Conservation (phyloP, 2,113 vertebrate species). For the Capricornis sumatraensis region DNA sequence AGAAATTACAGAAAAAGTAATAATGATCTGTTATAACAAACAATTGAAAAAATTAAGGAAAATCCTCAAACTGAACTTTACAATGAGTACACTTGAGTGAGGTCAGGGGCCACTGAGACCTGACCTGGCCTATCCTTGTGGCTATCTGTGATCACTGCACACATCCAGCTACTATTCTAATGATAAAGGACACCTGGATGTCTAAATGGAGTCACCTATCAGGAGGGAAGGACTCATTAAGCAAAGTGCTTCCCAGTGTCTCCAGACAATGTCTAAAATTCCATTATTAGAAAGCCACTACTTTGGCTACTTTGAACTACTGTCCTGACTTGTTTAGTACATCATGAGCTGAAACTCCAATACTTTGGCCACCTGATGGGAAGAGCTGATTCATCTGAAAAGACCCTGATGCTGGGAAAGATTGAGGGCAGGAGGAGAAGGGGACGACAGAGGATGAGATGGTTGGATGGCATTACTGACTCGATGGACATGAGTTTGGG, state of each 20-base stretch:
- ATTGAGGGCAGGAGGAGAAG: no score
- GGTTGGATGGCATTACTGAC: no score
- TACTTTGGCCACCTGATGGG: no score
- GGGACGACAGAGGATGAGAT: no score
- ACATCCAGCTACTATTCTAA: background rate
- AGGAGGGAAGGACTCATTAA: background rate
- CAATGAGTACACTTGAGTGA: background rate
- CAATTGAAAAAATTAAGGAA: background rate
- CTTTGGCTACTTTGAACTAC: no score
- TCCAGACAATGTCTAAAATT: background rate
- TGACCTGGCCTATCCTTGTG: background rate
- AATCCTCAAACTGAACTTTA: background rate
- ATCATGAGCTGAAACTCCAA: no score
- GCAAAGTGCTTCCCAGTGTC: background rate
- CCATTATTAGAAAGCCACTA: no score
- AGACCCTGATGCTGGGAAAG: no score
- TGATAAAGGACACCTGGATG: background rate
- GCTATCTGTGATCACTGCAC: fast-evolving
- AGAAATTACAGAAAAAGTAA: background rate
- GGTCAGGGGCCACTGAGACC: background rate
- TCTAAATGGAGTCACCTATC: background rate
- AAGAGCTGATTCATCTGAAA: no score
- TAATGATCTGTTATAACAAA: background rate
- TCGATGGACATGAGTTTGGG: no score
- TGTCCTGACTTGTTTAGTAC: fast-evolving